Base-by-base conservation (phyloP, 1,140 invertebrate species). In the Caerostris extrusa region DNA sequence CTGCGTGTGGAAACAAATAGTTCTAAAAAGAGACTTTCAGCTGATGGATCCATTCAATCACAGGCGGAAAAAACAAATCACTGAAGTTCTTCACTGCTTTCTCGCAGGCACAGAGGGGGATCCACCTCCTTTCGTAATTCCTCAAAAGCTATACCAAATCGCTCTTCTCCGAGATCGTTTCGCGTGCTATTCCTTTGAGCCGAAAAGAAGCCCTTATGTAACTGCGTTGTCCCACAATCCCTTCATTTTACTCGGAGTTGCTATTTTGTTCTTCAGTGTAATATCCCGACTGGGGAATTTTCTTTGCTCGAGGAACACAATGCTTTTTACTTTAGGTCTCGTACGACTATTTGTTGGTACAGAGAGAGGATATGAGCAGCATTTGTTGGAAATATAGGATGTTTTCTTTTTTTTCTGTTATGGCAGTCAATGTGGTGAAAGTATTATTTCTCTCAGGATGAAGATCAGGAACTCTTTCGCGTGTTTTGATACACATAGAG, bases 121-220 rank as follows among this genome's bases (percentile, higher is more conserved):
- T 3, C 0, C 7, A 19, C 19, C 3, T 34, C 10, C 34, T 53
- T 53, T 53, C 8, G 71, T 77, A 34, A 77, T 77, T 77, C 53
- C 71, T 77, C 71, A 77, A 77, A 67, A 77, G 71, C 7, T 12
- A 5, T 50, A 77, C 71, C 50, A 77, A 53, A 77, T 77, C 71
- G 71, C 10, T 12, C 50, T 77, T 77, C 71, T 50, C 34, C 34
- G 5, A 34, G 53, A 77, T 77, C 71, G 71, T 53, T 77, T 77
- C 14, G 10, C 53, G 34, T 12, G 34, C 34, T 53, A 7, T 77
- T 77, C 14, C 71, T 77, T 77, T 77, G 71, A 3, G 34, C 71
- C 34, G 8, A 77, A 77, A 77, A 77, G 34, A 77, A 50, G 4
- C 71, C 71, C 53, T 77, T 77, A 77, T 77, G 71, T 53, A 50